A percentile compares a stretch with the other conserved stretches of the same genome.
phyloP scores from a whole-genome alignment of 2,113 vertebrate species.

The Polypterus senegalus region DNA sequence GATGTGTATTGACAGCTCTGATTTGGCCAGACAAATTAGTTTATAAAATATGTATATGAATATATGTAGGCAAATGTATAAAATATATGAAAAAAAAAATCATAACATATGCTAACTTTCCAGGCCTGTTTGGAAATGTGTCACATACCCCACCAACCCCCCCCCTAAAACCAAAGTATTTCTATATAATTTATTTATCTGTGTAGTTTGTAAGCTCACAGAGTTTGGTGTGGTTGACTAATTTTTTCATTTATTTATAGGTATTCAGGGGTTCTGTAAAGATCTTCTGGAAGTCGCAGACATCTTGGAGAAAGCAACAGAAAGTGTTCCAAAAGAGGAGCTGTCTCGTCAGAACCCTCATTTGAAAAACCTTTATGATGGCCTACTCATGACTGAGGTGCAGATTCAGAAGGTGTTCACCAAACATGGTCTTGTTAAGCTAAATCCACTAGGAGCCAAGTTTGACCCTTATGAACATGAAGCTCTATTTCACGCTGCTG shows the following conservation, averaged over 20 bases:
- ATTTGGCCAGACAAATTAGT: too few species aligned
- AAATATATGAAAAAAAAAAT: too few species aligned
- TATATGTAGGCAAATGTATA: too few species aligned
- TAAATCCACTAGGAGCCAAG: constrained; percentile 75
- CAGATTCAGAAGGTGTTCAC: constrained; percentile 94
- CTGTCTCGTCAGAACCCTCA: constrained; percentile 75
- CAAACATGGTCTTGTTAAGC: constrained; percentile 75
- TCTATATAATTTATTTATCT: background rate
- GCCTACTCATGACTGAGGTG: constrained; percentile 79
- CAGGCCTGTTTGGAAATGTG: too few species aligned
- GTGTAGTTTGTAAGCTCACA: background rate
- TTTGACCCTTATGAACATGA: constrained; percentile 95
- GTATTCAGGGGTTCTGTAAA: constrained; percentile 93
- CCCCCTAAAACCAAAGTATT: too few species aligned
- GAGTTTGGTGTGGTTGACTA: background rate
- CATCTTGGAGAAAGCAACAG: constrained; percentile 86
- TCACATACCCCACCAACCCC: too few species aligned
- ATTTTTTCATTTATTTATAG: constrained; percentile 30
- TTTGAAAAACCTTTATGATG: constrained; percentile 86
- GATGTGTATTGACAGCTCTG: too few species aligned
- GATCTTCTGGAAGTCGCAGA: constrained; percentile 92
- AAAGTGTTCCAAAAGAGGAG: constrained; percentile 80
- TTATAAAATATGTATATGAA: too few species aligned
- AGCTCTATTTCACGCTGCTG: constrained; percentile 72
- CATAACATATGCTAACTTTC: too few species aligned